These are phyloP conservation scores for Petaurus breviceps DNA, from an alignment of 2,113 vertebrate species.

Conservation along the genomic window DNA sequence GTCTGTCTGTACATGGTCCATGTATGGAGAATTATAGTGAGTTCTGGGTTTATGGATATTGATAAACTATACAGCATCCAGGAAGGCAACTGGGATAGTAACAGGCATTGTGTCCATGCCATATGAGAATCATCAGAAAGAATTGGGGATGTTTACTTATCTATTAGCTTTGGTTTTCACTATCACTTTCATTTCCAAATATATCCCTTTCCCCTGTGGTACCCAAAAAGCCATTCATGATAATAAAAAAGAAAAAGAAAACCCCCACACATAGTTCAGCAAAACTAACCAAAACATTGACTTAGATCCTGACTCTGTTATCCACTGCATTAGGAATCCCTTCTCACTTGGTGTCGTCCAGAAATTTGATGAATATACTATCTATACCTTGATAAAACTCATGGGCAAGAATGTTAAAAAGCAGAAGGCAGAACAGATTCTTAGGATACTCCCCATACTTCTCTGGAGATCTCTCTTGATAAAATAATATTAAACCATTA, in stretches of 20 bases:
- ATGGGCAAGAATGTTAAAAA: neutral
- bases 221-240: neutral
- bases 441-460: neutral
- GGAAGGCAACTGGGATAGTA: neutral
- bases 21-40: no score
- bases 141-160: neutral
- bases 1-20: no score
- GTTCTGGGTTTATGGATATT: neutral
- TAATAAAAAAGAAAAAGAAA: neutral
- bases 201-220: neutral
- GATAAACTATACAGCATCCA: neutral
- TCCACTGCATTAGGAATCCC: neutral
- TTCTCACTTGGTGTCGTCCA: neutral
- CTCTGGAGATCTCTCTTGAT: neutral
- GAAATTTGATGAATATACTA: neutral
- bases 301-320: neutral
- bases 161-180: neutral
- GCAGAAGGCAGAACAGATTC: neutral
- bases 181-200: neutral
- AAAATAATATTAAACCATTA: neutral
- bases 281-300: neutral
- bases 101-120: neutral
- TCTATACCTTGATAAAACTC: neutral
- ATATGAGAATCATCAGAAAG: neutral
- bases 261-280: neutral